Evolutionary conservation across 2,888 invertebrate species (phyloP), one percentile per base, ranked within the genome.

Genomic region (Nomada hirtipes): DNA sequence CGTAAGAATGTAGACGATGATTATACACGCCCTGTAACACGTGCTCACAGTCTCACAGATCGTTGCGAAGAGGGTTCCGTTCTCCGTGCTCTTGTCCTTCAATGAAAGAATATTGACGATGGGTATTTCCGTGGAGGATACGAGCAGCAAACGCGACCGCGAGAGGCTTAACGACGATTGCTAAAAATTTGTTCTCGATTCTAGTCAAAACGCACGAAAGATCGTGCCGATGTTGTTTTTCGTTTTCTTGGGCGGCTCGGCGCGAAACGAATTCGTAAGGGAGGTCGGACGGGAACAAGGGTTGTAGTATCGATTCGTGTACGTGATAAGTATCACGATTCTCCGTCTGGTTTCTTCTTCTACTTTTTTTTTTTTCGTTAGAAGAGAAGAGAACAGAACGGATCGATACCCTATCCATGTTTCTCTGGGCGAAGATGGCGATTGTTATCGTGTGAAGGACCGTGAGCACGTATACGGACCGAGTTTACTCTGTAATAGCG

Each of bases 191-290:
- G 36, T 76, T 82, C 64, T 76, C 72, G 71, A 82, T 88, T 88
- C 88, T 88, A 88, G 86, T 89, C 88, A 86, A 83, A 85, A 86
- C 82, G 77, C 63, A 13, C 59, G 69, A 68, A 76, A 82, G 79
- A 83, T 57, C 73, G 69, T 77, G 71, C 10, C 9, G n/a, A 26
- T 74, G 42, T 52, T 42, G 42, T 53, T 61, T 74, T 55, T 13
- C 47, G 47, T 13, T 15, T 47, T 47, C 3, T 13, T 15, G 3
- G 47, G 47, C 26, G 73, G 61, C 20, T 11, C 44, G n/a, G 50
- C 29, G 23, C 13, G 36, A 29, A 18, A 36, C 20, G 36, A n/a
- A 57, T 57, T 23, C 67, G 15, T 26, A 10, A 70, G 42, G 9
- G 7, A 13, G 11, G 29, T 20, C n/a, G 18, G 60, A 44, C 4